These are phyloP conservation scores for Sialia sialis DNA, from an alignment of 2,113 vertebrate genomes.

Conservation along the genomic window DNA sequence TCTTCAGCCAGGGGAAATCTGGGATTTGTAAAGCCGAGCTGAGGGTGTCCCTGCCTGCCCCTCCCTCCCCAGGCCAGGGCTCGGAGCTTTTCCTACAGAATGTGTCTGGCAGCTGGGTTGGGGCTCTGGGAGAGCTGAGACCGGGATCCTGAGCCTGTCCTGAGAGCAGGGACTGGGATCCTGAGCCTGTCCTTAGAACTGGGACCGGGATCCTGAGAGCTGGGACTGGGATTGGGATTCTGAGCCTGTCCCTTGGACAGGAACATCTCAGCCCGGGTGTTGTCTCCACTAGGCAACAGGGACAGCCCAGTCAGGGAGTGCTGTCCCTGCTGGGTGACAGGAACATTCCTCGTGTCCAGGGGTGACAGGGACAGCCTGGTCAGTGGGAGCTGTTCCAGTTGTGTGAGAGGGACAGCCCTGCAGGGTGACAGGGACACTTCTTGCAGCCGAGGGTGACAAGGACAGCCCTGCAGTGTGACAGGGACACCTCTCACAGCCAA, in stretches of 20 bases:
- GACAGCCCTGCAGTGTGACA: background rate
- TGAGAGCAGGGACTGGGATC: background rate
- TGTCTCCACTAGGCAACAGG: background rate
- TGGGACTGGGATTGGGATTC: background rate
- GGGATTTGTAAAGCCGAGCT: background rate
- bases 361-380: background rate
- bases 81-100: background rate
- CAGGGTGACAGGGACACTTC: background rate
- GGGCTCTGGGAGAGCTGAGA: background rate
- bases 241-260: too few species aligned
- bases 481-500: too few species aligned
- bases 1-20: background rate
- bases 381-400: too few species aligned
- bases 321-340: background rate
- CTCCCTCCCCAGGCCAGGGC: background rate
- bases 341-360: rapidly evolving
- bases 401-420: background rate
- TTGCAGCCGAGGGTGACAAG: background rate
- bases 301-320: background rate
- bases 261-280: too few species aligned
- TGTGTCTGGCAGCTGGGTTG: rapidly evolving
- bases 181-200: rapidly evolving
- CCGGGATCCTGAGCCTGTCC: too few species aligned
- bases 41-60: rapidly evolving
- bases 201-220: background rate